Evolutionary conservation across 2,888 invertebrate species (phyloP), one percentile per base, ranked within the genome.

Genomic region (Volucella inanis): DNA sequence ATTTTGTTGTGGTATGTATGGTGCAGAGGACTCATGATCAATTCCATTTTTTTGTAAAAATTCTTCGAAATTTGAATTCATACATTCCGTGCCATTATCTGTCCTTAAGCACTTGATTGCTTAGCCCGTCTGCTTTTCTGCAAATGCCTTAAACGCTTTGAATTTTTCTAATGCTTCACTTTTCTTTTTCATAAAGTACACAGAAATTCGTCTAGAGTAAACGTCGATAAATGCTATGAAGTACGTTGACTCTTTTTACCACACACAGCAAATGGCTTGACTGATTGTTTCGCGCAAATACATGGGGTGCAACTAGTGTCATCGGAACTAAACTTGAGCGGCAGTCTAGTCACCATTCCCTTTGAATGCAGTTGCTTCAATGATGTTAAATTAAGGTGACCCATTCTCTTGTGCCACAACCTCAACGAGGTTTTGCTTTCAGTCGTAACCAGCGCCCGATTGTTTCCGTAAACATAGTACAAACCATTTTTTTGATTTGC

Each of bases 381-480:
- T n/a, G n/a, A n/a, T n/a, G n/a, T n/a, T n/a, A n/a, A n/a, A n/a
- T 74, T 64, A 9, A 64, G 18, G 22, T 64, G 54, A 31, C 74
- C 64, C 64, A 74, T 52, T 61, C 45, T 52, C 38, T 74, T 75
- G 54, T 65, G 75, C 75, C 71, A 75, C 22, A 61, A n/a, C 11
- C 49, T 38, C 12, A 64, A 22, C 8, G 64, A 64, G 14, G 55
- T 18, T 70, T 57, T 70, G 45, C 12, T 47, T 18, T 70, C 70
- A 39, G 22, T 57, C 31, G 18, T n/a, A 18, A 18, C 18, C 18
- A 18, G 18, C 18, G 38, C 54, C 14, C 52, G 55, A 15, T 62
- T 50, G n/a, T 52, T 41, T 50, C 59, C 55, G 11, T 39, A 8
- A 15, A 57, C 15, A 12, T 15, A 14, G 47, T 57, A 68, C 9